phyloP scores from a whole-genome alignment of 2,797 vertebrate genomes.

The Ceryle rudis region DNA sequence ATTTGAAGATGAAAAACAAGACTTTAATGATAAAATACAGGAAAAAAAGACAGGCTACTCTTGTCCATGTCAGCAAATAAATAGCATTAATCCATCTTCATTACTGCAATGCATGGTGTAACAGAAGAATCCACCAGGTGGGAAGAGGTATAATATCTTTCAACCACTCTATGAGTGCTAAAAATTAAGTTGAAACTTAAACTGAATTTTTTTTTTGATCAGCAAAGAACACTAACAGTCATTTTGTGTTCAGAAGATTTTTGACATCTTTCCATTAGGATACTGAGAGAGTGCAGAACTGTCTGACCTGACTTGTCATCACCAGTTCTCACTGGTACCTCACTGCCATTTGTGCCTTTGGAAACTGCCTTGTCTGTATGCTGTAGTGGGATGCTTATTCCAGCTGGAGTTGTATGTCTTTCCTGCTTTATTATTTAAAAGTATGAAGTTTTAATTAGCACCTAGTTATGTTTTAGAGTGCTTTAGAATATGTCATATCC shows the following conservation, averaged over 20 bases:
- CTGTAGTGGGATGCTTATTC: not conserved
- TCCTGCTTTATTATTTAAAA: not conserved
- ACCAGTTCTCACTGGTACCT: not conserved
- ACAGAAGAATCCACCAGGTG: conserved; percentile 60
- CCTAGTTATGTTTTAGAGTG: not conserved
- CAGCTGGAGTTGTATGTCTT: not conserved
- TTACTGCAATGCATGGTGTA: conserved; percentile 75
- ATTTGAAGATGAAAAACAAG: conserved; percentile 64
- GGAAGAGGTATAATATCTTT: conserved; percentile 50
- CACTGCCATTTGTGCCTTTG: not conserved
- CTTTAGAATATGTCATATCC: not conserved
- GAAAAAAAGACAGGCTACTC: conserved; percentile 59
- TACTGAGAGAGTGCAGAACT: not conserved
- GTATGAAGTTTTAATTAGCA: conserved; percentile 25
- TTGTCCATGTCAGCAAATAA: conserved; percentile 82
- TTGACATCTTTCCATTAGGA: conserved; percentile 38
- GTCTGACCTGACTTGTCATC: not conserved
- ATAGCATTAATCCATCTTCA: conserved; percentile 88
- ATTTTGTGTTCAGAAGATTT: conserved; percentile 45
- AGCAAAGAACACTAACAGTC: conserved; percentile 3
- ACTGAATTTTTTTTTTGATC: conserved; percentile 43
- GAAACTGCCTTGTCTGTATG: not conserved
- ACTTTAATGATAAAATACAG: conserved; percentile 69
- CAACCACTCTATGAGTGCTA: conserved; percentile 53
- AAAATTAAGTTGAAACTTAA: conserved; percentile 51